A percentile compares a stretch with the other conserved stretches of the same genome.
Conservation (phyloP, 2,113 vertebrate species). For the Gambusia holbrooki region DNA sequence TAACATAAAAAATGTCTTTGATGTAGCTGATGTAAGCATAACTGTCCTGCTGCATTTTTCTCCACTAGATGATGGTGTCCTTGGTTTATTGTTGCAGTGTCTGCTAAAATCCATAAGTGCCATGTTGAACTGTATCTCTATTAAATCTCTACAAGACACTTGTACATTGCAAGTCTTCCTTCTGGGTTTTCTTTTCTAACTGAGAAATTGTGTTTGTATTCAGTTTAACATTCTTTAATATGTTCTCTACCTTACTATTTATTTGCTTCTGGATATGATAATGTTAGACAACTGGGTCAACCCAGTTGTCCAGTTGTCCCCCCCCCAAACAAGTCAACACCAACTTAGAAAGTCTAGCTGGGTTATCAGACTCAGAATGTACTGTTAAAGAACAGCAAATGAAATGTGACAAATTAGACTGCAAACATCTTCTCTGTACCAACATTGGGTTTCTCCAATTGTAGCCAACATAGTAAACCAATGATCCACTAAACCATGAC, state of each 20-base stretch:
- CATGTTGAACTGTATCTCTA: background rate
- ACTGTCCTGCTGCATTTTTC: slow-evolving; percentile 20
- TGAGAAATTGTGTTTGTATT: background rate
- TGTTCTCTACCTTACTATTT: background rate
- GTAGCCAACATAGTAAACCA: no score
- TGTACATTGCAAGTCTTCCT: background rate
- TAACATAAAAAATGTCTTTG: slow-evolving; percentile 13
- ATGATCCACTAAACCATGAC: background rate
- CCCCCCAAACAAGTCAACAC: background rate
- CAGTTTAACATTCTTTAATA: background rate
- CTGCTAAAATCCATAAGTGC: slow-evolving; percentile 4
- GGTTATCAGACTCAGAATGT: no score
- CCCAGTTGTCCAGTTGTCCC: no score
- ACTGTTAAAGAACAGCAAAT: no score
- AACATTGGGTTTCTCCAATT: no score
- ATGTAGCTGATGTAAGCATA: slow-evolving; percentile 24
- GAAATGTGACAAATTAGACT: no score
- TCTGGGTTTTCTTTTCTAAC: background rate
- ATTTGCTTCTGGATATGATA: background rate
- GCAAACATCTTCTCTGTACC: no score
- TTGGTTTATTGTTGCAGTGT: slow-evolving; percentile 13
- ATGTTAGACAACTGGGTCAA: background rate
- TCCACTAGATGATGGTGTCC: slow-evolving; percentile 4
- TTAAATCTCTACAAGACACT: slow-evolving; percentile 10
- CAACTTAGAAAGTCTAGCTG: background rate